Evolutionary conservation across 1,140 invertebrate species (phyloP), one percentile per base, ranked within the genome.

Genomic region (Bombus breviceps): DNA sequence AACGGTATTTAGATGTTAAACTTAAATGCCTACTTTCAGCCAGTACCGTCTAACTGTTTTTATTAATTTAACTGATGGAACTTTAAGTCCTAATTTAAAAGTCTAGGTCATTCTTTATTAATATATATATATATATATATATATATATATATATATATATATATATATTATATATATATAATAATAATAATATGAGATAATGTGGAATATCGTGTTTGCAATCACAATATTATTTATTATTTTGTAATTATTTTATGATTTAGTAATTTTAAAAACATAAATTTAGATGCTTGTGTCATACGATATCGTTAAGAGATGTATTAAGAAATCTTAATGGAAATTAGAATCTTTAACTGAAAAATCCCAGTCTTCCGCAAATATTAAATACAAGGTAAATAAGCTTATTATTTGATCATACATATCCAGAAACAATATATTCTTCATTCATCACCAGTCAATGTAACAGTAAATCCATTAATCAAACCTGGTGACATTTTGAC

Each of bases 391-490:
- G 28, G 5, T 62, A 84, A 85, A 62, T 59, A 64, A 34, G 22
- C 47, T 87, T 83, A 89, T 84, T 83, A 73, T 73, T 86, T 85
- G 81, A 25, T 78, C 57, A 12, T 81, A 59, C 53, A 83, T 81
- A 86, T 68, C 53, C 75, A 69, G 86, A 89, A 87, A 83, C 82
- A 77, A 76, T 71, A 15, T 59, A 18, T 80, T 86, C 68, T 88
- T 82, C 78, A 88, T 91, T 83, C 81, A 88, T 86, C 83, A 86
- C 57, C 57, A 81, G 85, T 80, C 74, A 89, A 57, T 76, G 64
- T 75, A 82, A n/a, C 84, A 47, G 78, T 85, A 64, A 81, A 79
- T 85, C 80, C 86, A 91, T 91, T 91, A 91, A 91, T 91, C 88
- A 90, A 75, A 57, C 43, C 57, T 62, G 43, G 69, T 83, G 85